A percentile compares a stretch with the other conserved stretches of the same genome.
Evolutionary conservation across 2,113 vertebrate species (phyloP).

Genomic region (Probosciger aterrimus): DNA sequence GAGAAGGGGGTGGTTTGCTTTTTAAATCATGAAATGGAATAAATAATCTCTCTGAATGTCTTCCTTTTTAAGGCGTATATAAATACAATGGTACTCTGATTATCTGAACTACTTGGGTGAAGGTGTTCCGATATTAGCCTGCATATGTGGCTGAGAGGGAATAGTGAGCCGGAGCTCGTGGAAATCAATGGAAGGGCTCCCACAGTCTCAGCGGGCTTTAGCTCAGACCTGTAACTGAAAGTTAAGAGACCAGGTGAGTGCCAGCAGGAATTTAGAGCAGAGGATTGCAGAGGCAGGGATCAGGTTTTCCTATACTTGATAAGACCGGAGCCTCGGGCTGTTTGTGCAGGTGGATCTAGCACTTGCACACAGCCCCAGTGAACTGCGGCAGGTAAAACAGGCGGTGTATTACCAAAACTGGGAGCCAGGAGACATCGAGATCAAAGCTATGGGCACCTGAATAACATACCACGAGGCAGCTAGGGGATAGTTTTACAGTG

Average conservation of each 20-base stretch:
- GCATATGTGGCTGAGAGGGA: not conserved
- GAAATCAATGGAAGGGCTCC: constrained; percentile 52
- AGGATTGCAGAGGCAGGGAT: constrained; percentile 34
- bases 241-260: constrained; percentile 50
- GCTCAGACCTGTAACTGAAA: constrained; percentile 19
- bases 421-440: not conserved
- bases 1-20: constrained; percentile 27
- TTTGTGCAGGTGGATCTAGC: constrained; percentile 53
- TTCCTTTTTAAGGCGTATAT: not conserved
- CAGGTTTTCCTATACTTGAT: constrained; percentile 36
- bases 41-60: constrained; percentile 45
- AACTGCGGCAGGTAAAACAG: not conserved
- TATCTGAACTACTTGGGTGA: not conserved
- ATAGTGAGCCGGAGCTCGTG: not conserved
- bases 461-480: not conserved
- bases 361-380: not conserved
- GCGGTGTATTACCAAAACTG: not conserved
- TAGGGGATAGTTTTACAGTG: not conserved
- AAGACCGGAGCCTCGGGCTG: constrained; percentile 37
- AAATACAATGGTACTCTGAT: constrained; percentile 5
- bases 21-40: not conserved
- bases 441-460: constrained; percentile 7
- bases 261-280: constrained; percentile 45
- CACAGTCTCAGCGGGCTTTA: constrained; percentile 29
- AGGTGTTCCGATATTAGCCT: not conserved